Evolutionary conservation across 2,113 vertebrate genomes (phyloP).

Genomic region (Dicentrarchus labrax): DNA sequence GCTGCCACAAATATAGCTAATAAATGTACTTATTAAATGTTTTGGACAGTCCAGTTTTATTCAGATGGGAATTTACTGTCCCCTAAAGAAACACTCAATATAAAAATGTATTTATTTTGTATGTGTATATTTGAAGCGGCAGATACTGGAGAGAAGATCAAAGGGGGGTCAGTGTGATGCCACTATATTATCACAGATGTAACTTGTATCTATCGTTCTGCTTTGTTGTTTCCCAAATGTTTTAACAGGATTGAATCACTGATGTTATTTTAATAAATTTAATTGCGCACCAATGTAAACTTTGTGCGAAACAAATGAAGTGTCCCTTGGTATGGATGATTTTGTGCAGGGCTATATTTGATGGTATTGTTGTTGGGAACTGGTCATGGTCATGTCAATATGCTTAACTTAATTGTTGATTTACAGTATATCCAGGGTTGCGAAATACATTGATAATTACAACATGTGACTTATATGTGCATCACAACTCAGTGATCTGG

Average conservation of each 20-base stretch:
- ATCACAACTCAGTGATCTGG: neutral
- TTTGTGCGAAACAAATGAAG: neutral
- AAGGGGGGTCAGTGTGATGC: neutral
- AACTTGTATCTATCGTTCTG: neutral
- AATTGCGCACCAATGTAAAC: neutral
- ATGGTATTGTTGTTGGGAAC: neutral
- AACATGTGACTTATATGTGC: neutral
- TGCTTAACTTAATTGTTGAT: neutral
- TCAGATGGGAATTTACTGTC: neutral
- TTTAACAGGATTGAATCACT: neutral
- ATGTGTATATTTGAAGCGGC: slow-evolving; percentile 8
- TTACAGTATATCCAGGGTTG: neutral
- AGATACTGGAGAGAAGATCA: neutral
- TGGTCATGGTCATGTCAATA: neutral
- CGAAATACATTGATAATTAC: neutral
- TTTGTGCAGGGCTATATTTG: neutral
- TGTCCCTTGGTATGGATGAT: neutral
- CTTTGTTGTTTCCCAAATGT: neutral
- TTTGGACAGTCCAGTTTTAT: neutral
- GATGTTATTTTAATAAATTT: slow-evolving; percentile 16
- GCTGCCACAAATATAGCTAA: neutral
- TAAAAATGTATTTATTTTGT: slow-evolving; percentile 8
- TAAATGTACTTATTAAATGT: neutral
- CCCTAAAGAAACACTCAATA: neutral
- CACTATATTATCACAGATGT: neutral